Evolutionary conservation across 2,797 vertebrate species (phyloP).

Genomic region (Halcyon chelicuti): DNA sequence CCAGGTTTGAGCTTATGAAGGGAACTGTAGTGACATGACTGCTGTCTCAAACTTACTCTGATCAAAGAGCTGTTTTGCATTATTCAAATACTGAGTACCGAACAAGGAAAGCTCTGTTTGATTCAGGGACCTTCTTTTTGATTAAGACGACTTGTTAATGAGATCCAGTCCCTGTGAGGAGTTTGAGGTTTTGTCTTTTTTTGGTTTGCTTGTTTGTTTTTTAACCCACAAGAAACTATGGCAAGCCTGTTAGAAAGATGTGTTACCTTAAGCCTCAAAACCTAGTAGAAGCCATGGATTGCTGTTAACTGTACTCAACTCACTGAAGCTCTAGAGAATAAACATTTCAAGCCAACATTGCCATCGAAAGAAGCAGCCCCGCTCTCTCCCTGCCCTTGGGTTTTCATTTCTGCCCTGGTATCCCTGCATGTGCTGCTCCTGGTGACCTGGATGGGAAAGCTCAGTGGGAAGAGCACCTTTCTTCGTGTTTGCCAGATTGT

Average conservation of each 20-base stretch:
- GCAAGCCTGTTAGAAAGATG: background rate
- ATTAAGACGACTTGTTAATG: background rate
- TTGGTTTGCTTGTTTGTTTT: background rate
- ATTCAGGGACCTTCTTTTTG: background rate
- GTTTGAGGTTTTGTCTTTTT: background rate
- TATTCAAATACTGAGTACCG: constrained; percentile 21
- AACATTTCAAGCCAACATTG: background rate
- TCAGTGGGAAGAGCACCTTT: background rate
- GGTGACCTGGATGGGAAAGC: background rate
- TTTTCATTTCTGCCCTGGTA: background rate
- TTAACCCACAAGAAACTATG: background rate
- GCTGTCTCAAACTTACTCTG: background rate
- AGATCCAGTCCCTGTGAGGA: background rate
- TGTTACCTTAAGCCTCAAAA: background rate
- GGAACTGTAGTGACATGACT: background rate
- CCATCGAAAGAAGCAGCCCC: background rate
- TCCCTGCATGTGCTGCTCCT: background rate
- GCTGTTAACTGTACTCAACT: background rate
- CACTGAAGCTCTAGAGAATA: background rate
- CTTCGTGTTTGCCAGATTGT: background rate
- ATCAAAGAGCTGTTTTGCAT: constrained; percentile 15
- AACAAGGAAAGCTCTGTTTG: background rate
- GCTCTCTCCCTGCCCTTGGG: background rate
- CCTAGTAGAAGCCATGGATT: accelerated
- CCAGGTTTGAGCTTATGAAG: background rate